These are phyloP conservation scores for Caenorhabditis becei DNA, from an alignment of 2,888 invertebrate genomes.

Conservation along the genomic window DNA sequence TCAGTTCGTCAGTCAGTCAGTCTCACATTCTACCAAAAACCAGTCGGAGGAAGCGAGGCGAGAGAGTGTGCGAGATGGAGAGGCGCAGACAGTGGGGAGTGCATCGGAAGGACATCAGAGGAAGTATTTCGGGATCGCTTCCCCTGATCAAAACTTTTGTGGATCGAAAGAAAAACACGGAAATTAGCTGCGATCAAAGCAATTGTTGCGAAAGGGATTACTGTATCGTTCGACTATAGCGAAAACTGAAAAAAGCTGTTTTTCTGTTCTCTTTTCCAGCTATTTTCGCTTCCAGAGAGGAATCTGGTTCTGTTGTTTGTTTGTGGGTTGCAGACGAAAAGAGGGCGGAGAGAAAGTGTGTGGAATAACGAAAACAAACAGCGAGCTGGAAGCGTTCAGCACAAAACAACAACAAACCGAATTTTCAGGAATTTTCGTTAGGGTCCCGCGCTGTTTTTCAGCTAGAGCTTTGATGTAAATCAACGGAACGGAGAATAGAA, in stretches of 20 bases:
- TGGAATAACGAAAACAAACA: constrained; percentile 4
- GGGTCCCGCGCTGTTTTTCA: too few species aligned
- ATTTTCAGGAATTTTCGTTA: background rate
- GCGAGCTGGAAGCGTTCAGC: background rate
- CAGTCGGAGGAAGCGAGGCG: constrained; percentile 1
- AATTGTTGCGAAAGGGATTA: too few species aligned
- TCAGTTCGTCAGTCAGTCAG: constrained; percentile 32
- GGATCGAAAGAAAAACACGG: background rate
- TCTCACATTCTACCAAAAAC: constrained; percentile 31
- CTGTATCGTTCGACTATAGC: too few species aligned
- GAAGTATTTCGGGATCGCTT: background rate
- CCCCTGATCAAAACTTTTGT: background rate
- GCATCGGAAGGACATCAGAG: constrained; percentile 41
- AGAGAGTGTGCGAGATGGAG: background rate
- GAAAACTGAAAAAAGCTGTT: background rate
- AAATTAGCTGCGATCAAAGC: background rate
- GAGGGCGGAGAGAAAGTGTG: background rate
- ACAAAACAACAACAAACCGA: constrained; percentile 4
- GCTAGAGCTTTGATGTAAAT: too few species aligned
- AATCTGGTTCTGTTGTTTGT: constrained; percentile 21
- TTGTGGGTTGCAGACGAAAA: constrained; percentile 18
- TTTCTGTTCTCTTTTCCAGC: too few species aligned
- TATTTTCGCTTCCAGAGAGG: constrained; percentile 13
- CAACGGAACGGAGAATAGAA: too few species aligned
- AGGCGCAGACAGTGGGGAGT: constrained; percentile 19